Evolutionary conservation across 2,113 vertebrate species (phyloP), one percentile per base, ranked within the genome.

Genomic region (Tenrec ecaudatus): DNA sequence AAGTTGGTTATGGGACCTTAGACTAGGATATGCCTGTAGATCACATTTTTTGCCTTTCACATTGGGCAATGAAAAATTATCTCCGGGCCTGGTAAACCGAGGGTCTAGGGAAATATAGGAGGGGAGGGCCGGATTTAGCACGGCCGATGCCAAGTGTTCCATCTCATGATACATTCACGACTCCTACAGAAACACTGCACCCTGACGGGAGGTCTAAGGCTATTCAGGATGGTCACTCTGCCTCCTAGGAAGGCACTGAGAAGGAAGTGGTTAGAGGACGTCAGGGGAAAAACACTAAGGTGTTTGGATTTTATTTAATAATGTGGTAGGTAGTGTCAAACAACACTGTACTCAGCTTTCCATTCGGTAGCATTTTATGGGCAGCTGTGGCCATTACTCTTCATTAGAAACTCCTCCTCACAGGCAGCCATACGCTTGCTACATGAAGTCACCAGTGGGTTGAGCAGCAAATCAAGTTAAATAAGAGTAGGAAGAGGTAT

Each of bases 321-420:
- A 79, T 94, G 31, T 80, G 83, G 23, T 16, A 96, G 29, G 15
- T 87, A 91, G 25, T 75, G 89, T n/a, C n/a, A 78, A 77, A 53
- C 82, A 84, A 95, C 71, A 95, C 75, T 93, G 12, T 85, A 86
- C 96, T 96, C 79, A 91, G 29, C 76, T 83, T 75, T 96, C 47
- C 38, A 23, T 0, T 95, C 93, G 88, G 79, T 90, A 90, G 23
- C 33, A 82, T 86, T 84, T 96, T 73, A 5, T 81, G 53, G 84
- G 33, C 88, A 58, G 3, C 64, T 89, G n/a, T 57, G 91, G 81
- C 88, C 88, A 95, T 94, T 97, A 96, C 57, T 97, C 79, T 53
- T 89, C 90, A 71, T 89, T 97, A 68, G 82, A 83, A 86, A 68
- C 81, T 22, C 4, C 94, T 97, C 93, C 87, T 83, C n/a, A 78